phyloP scores from a whole-genome alignment of 2,797 vertebrate species.

The Anguilla marmorata region DNA sequence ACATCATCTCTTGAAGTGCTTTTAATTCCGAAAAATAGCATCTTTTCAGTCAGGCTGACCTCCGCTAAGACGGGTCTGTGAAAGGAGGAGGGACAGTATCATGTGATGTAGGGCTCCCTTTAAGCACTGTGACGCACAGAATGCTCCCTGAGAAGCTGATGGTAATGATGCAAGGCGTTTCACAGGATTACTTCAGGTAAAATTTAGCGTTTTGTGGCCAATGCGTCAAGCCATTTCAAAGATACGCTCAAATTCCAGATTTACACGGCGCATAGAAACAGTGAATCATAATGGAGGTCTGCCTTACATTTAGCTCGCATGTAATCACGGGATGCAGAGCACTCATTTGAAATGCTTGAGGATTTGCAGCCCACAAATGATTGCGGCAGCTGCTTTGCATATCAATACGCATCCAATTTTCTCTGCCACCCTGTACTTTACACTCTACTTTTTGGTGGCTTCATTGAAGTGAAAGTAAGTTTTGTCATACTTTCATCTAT shows the following conservation, averaged over 20 bases:
- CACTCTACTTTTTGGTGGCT: background rate
- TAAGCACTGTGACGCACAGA: background rate
- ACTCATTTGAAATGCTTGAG: constrained; percentile 1
- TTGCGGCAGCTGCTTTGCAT: background rate
- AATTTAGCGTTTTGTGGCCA: background rate
- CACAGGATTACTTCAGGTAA: background rate
- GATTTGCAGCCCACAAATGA: background rate
- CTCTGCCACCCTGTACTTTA: background rate
- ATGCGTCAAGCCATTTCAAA: background rate
- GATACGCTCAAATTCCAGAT: background rate
- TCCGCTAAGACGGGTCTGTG: background rate
- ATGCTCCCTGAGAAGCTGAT: background rate
- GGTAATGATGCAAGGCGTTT: background rate
- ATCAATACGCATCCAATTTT: background rate
- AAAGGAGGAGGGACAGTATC: background rate
- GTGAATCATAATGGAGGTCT: background rate
- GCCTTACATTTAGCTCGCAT: background rate
- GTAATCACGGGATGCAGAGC: background rate
- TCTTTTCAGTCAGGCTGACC: background rate
- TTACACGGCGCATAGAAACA: background rate
- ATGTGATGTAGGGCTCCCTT: background rate
- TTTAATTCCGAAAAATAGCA: background rate
- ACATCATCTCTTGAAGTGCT: background rate
- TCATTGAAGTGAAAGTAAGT: background rate
- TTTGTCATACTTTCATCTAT: constrained; percentile 6